Evolutionary conservation across 2,888 invertebrate genomes (phyloP), one percentile per base, ranked within the genome.

Genomic region (Eilema caniola): DNA sequence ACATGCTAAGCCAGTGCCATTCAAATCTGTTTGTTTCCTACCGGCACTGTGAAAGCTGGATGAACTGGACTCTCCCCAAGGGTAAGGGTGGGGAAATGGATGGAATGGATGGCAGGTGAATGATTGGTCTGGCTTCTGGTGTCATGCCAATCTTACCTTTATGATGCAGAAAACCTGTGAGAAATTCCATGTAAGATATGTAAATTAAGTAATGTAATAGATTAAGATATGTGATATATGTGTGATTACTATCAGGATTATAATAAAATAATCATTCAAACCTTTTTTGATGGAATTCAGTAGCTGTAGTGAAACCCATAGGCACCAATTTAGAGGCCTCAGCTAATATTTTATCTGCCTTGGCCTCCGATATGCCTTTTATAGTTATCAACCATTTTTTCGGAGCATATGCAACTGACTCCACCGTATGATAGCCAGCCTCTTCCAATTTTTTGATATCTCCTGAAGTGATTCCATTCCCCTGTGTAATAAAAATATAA

Each of bases 301-400:
- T 98, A 0, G 99, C 99, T 33, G 99, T 99, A 8, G 99, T 99
- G 87, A 99, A 99, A 0, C 99, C 99, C 98, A 99, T 98, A 0
- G 99, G 98, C 0, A 99, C 98, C 57, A 99, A 91, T 91, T 99
- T 99, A 0, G 97, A 96, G 3, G 99, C 99, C 93, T 99, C 99
- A 4, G 96, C 96, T 72, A 98, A 87, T 78, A 99, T 97, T 95
- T 99, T 99, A 77, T 99, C 99, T 16, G 99, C 99, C 92, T 99
- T 99, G 0, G 98, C 98, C 89, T 99, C 99, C 63, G 99, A 99
- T 79, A 99, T 98, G 0, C 99, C 99, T 93, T 99, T 99, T 61
- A 99, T 98, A 10, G 97, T 95, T 2, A 99, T 95, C 0, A 99
- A 94, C 88, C 97, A 96, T 91, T 99, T 99, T 88, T 98, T 99